These are phyloP conservation scores for Heliconius charithonia DNA, from an alignment of 2,888 invertebrate species.

Conservation along the genomic window DNA sequence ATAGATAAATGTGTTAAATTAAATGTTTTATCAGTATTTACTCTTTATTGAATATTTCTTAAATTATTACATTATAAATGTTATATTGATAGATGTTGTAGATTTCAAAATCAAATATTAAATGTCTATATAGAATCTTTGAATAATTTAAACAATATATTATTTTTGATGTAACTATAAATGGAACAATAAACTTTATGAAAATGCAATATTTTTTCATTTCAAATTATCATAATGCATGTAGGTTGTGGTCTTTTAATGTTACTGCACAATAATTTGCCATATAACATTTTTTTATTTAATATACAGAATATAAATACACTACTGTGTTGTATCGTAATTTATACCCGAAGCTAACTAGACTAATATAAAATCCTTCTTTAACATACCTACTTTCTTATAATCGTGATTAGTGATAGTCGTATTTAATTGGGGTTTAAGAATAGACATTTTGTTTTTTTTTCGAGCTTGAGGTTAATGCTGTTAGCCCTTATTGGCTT, in stretches of 20 bases:
- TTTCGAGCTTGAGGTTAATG: no score
- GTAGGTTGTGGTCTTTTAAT: background rate
- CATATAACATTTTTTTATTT: background rate
- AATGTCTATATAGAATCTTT: slow-evolving; percentile 67
- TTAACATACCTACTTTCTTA: no score
- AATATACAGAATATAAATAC: no score
- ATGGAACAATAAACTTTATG: slow-evolving; percentile 70
- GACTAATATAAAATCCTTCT: no score
- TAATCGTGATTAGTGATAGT: no score
- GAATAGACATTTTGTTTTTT: no score
- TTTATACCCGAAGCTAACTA: no score
- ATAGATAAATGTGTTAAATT: slow-evolving; percentile 68
- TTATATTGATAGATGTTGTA: slow-evolving; percentile 68
- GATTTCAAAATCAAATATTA: slow-evolving; percentile 68
- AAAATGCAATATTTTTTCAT: slow-evolving; percentile 50
- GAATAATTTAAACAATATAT: slow-evolving; percentile 59
- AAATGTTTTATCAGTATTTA: slow-evolving; percentile 75
- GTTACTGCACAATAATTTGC: background rate
- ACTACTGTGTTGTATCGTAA: no score
- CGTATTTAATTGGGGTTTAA: no score
- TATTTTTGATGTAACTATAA: slow-evolving; percentile 73
- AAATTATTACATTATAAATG: slow-evolving; percentile 62
- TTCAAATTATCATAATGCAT: background rate
- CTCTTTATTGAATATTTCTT: slow-evolving; percentile 62
- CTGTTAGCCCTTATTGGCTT: no score